These are phyloP conservation scores for Sorex araneus DNA, from an alignment of 2,113 vertebrate species.

Conservation along the genomic window DNA sequence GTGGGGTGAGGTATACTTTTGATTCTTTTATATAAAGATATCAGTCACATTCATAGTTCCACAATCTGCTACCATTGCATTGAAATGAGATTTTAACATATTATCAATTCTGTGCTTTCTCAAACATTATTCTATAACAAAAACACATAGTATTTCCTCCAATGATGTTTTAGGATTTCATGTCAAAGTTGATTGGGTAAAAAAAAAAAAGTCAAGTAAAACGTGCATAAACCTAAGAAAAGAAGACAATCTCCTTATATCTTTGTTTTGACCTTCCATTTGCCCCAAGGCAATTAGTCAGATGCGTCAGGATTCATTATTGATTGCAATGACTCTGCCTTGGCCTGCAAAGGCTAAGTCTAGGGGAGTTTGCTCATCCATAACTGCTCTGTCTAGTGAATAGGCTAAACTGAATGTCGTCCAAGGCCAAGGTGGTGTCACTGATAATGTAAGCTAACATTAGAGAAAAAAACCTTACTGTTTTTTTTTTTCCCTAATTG, in stretches of 20 bases:
- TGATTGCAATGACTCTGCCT: conserved; percentile 1
- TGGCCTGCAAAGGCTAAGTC: not conserved
- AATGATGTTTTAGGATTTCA: not conserved
- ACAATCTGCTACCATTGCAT: not conserved
- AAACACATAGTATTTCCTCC: not conserved
- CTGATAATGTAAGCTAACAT: conserved; percentile 24
- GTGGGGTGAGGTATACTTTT: too few relatives aligned
- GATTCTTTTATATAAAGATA: too few relatives aligned
- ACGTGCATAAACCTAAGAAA: not conserved
- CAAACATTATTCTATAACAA: not conserved
- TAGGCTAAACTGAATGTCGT: not conserved
- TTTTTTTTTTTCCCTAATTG: conserved; percentile 16
- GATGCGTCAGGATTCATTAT: conserved; percentile 18
- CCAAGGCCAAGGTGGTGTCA: conserved; percentile 2
- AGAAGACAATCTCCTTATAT: not conserved
- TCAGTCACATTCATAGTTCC: not conserved
- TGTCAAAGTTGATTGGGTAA: rapidly evolving
- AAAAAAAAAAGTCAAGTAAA: not conserved
- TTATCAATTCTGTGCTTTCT: not conserved
- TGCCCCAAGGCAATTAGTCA: not conserved
- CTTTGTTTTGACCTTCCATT: conserved; percentile 46
- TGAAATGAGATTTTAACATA: not conserved
- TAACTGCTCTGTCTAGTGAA: conserved; percentile 16
- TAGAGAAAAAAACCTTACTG: not conserved
- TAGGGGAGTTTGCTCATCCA: not conserved